Base-by-base conservation (phyloP, 2,113 vertebrate genomes). In the Anguilla japonica region DNA sequence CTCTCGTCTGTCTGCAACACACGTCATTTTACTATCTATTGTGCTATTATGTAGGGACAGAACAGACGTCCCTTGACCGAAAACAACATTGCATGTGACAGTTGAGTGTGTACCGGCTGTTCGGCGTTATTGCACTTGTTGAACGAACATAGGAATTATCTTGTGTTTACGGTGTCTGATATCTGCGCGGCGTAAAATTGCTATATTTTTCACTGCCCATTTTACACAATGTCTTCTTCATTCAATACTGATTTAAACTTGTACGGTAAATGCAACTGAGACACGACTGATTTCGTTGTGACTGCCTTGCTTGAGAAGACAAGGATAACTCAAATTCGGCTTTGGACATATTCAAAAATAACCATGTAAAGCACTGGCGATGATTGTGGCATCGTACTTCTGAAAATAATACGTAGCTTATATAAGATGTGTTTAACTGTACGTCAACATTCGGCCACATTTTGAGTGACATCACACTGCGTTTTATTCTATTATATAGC, bases 101-200 rank as follows among this genome's bases (percentile, higher is more conserved):
- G 85, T 56, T 82, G 78, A 41, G 83, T 85, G 79, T 15, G 79
- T 81, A 75, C 78, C 50, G 78, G 41, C 56, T 26, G 79, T 71
- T 85, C 85, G 83, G 87, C 81, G 87, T 80, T 75, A 82, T 67
- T 90, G 57, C 91, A 92, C 93, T 91, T 93, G 92, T 92, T 93
- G 92, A 91, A 89, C 67, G 86, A 85, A 85, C 86, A 79, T 79
- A 81, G 50, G 75, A 85, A 78, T 84, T 67, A 50, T 20, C 81
- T 34, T 84, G 79, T 34, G 9, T 46, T 43, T 85, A 83, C 86
- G 89, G 83, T 88, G 80, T 87, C 89, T 78, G 89, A 86, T 87
- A 75, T 89, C 84, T 34, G 34, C 57, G 81, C 71, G 41, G 11
- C 39, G 20, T 67, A 22, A 63, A 75, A 83, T 56, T 43, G 79